These are phyloP conservation scores for Biston betularia DNA, from an alignment of 2,888 invertebrate species.

Conservation along the genomic window DNA sequence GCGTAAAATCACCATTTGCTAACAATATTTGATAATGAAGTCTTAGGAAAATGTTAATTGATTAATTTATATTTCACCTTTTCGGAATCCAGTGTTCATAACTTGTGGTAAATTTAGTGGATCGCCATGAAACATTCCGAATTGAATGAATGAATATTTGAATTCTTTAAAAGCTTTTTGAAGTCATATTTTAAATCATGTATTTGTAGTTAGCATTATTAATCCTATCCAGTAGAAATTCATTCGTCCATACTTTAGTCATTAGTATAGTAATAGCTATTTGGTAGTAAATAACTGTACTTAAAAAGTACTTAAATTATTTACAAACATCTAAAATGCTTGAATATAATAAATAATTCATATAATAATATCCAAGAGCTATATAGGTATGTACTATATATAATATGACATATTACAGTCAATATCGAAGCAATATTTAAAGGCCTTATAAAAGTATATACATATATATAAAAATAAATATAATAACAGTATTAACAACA, in stretches of 20 bases:
- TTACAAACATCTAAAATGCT: slow-evolving; percentile 41
- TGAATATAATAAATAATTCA: slow-evolving; percentile 38
- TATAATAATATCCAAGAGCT: slow-evolving; percentile 26
- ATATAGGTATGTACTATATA: too few relatives aligned
- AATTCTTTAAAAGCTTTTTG: slow-evolving; percentile 52
- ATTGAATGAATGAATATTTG: slow-evolving; percentile 38
- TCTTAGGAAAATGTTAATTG: slow-evolving; percentile 4
- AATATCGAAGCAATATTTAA: slow-evolving; percentile 70
- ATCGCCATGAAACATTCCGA: slow-evolving; percentile 63
- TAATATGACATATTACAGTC: slow-evolving; percentile 28
- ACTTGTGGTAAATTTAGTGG: slow-evolving; percentile 65
- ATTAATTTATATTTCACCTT: slow-evolving; percentile 22
- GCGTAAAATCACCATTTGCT: not conserved
- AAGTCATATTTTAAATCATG: slow-evolving; percentile 53
- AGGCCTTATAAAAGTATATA: slow-evolving; percentile 65
- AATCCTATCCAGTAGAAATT: slow-evolving; percentile 72
- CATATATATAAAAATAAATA: slow-evolving; percentile 48
- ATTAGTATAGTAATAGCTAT: slow-evolving; percentile 77
- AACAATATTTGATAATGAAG: not conserved
- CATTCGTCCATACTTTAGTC: slow-evolving; percentile 85
- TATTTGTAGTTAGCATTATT: slow-evolving; percentile 48
- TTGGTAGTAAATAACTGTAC: slow-evolving; percentile 65
- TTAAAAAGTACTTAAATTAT: slow-evolving; percentile 77
- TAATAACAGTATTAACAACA: slow-evolving; percentile 66
- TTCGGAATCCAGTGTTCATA: slow-evolving; percentile 65